phyloP scores from a whole-genome alignment of 1,140 invertebrate species.

The honey bee (Apis mellifera) region Amel_HAv3.1 CM009944.2:8735001-8735500 shows the following conservation, averaged over 20 bases:
- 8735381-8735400: background rate
- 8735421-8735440: background rate
- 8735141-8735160: conserved; percentile 69
- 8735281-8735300: conserved; percentile 43
- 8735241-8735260: conserved; percentile 65
- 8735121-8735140: conserved; percentile 77
- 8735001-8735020: background rate
- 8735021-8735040: background rate
- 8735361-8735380: background rate
- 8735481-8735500: background rate
- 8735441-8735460: background rate
- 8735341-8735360: conserved; percentile 2
- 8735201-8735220: conserved; percentile 76
- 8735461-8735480: background rate
- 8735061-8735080: background rate
- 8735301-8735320: conserved; percentile 14
- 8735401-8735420: background rate
- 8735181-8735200: conserved; percentile 78
- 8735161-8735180: conserved; percentile 70
- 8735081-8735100: conserved; percentile 24
- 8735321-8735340: background rate
- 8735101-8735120: conserved; percentile 70
- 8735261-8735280: conserved; percentile 50
- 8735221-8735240: conserved; percentile 67
- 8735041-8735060: background rate